Evolutionary conservation across 1,140 invertebrate genomes (phyloP).

Genomic region (Agrypnia vestita): DNA sequence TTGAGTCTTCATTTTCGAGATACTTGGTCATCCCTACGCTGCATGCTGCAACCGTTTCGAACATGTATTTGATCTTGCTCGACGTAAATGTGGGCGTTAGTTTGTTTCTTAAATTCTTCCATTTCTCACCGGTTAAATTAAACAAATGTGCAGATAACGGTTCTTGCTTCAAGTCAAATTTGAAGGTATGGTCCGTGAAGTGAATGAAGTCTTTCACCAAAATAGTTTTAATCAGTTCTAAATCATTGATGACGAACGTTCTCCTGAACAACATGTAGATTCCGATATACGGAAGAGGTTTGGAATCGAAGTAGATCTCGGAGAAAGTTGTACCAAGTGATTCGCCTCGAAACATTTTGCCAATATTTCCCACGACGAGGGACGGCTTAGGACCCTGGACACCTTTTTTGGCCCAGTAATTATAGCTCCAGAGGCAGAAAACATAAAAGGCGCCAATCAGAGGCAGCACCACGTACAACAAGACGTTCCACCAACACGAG

Average conservation of each 20-base stretch:
- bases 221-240: constrained; percentile 66
- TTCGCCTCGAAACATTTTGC: constrained; percentile 1
- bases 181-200: constrained; percentile 63
- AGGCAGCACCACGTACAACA: too few species aligned
- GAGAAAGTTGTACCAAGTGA: not conserved
- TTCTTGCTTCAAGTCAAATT: constrained; percentile 70
- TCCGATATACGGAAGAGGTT: constrained; percentile 54
- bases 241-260: constrained; percentile 68
- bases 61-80: constrained; percentile 72
- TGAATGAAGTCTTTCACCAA: constrained; percentile 76
- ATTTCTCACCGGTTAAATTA: constrained; percentile 68
- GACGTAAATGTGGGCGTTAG: constrained; percentile 73
- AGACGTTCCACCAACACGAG: too few species aligned
- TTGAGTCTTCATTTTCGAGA: not conserved
- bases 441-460: too few species aligned
- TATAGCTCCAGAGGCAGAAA: too few species aligned
- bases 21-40: constrained; percentile 18
- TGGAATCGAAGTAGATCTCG: constrained; percentile 27
- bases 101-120: constrained; percentile 71
- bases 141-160: constrained; percentile 73
- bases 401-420: too few species aligned
- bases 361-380: constrained; percentile 57
- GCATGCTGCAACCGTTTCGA: constrained; percentile 51
- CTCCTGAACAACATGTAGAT: constrained; percentile 68
- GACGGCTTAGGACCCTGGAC: constrained; percentile 34